A percentile compares a stretch with the other conserved stretches of the same genome.
Conservation (phyloP, 2,113 vertebrate genomes). For the Larimichthys crocea region DNA sequence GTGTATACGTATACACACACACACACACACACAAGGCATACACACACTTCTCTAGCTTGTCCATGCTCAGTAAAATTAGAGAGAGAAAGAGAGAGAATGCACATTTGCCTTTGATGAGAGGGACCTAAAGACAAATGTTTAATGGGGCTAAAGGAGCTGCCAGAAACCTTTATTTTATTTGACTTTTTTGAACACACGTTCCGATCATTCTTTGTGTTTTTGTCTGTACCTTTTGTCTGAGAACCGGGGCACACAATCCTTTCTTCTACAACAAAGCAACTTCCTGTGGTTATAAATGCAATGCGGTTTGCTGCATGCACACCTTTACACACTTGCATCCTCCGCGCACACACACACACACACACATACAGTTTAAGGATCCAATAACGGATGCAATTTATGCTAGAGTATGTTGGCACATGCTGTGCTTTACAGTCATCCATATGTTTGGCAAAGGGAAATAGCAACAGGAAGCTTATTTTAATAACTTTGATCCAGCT, state of each 20-base stretch:
- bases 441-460: slow-evolving; percentile 62
- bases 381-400: slow-evolving; percentile 56
- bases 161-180: not conserved
- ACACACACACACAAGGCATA: not conserved
- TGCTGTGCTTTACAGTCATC: slow-evolving; percentile 34
- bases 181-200: not conserved
- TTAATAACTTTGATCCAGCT: slow-evolving; percentile 50
- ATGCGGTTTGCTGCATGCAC: slow-evolving; percentile 13
- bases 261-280: slow-evolving; percentile 13
- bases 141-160: not conserved
- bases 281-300: slow-evolving; percentile 2
- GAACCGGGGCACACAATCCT: slow-evolving; percentile 30
- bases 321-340: slow-evolving; percentile 19
- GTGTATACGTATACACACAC: not conserved
- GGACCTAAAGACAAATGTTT: not conserved
- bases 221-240: not conserved
- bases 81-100: not conserved
- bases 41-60: not conserved
- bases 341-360: slow-evolving; percentile 14
- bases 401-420: slow-evolving; percentile 37
- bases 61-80: not conserved
- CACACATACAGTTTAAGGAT: slow-evolving; percentile 42
- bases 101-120: slow-evolving; percentile 1
- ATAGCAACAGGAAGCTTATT: slow-evolving; percentile 37
- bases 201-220: not conserved